These are phyloP conservation scores for Liasis olivaceus DNA, from an alignment of 2,797 vertebrate species.

Conservation along the genomic window DNA sequence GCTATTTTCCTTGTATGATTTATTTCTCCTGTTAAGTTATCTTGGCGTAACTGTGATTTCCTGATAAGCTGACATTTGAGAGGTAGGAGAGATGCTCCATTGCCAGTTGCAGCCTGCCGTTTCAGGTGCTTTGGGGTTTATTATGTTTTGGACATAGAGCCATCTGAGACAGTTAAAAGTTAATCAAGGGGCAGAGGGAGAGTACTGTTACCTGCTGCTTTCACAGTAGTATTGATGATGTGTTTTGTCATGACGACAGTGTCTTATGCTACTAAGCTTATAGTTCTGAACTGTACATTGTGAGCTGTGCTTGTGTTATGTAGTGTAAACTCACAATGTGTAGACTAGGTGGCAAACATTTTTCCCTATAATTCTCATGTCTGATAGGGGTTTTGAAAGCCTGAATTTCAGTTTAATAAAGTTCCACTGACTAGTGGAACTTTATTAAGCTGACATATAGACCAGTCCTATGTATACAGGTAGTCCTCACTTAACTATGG, in stretches of 20 bases:
- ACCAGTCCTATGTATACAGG: background rate
- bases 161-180: slow-evolving; percentile 22
- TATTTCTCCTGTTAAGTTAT: slow-evolving; percentile 6
- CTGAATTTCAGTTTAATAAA: background rate
- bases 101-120: slow-evolving; percentile 11
- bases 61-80: background rate
- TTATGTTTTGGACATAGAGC: background rate
- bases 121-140: slow-evolving; percentile 37
- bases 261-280: background rate
- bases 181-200: background rate
- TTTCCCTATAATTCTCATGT: background rate
- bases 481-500: background rate
- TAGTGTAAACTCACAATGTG: background rate
- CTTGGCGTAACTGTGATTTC: slow-evolving; percentile 13
- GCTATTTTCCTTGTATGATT: background rate
- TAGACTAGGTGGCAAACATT: background rate
- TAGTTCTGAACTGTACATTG: background rate
- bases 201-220: slow-evolving; percentile 19
- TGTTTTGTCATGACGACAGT: slow-evolving; percentile 8
- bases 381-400: background rate
- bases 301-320: background rate
- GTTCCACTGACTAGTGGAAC: background rate
- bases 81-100: background rate
- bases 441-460: background rate
- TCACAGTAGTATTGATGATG: slow-evolving; percentile 4